Evolutionary conservation across 2,888 invertebrate genomes (phyloP), one percentile per base, ranked within the genome.

Genomic region (Archips crataeganus): DNA sequence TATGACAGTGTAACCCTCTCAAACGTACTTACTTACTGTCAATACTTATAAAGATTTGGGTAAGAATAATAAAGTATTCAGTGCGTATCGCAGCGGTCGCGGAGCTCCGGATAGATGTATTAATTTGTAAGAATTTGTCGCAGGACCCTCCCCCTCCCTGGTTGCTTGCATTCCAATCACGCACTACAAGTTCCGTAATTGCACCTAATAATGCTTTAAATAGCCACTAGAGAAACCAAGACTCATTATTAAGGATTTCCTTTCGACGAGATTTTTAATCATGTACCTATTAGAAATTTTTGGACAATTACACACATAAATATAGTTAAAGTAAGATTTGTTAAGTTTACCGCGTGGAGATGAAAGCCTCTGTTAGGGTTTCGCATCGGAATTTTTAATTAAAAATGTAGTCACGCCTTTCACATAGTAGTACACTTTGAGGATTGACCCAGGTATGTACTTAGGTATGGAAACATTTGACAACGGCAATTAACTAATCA

Each of bases 51-150:
- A 84, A 88, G 87, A 88, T 84, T 87, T 86, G 86, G 84, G 81
- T 81, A 79, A 83, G 82, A 82, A 84, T 85, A 87, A 93, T 94
- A 92, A 87, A 87, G 86, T 91, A 94, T 94, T 94, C 94, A 79
- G 81, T 81, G 85, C 93, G 92, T 92, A 93, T 90, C 92, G 92
- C 86, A 85, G 87, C 87, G 85, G 87, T 86, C 85, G 87, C 89
- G 87, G 85, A 85, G 84, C 84, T 86, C 82, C 84, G 82, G 88
- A 45, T 45, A 91, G 94, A 93, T 93, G 94, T 94, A 94, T 94
- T 94, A 94, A 94, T 94, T 94, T 94, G 94, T 92, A 91, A 90
- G 93, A 94, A 94, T 94, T 94, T 94, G 94, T 94, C 94, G 89
- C 89, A 85, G 89, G 86, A 87, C 93, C 93, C 93, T 90, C 90